Evolutionary conservation across 2,888 invertebrate species (phyloP).

Genomic region (Plagodis pulveraria): DNA sequence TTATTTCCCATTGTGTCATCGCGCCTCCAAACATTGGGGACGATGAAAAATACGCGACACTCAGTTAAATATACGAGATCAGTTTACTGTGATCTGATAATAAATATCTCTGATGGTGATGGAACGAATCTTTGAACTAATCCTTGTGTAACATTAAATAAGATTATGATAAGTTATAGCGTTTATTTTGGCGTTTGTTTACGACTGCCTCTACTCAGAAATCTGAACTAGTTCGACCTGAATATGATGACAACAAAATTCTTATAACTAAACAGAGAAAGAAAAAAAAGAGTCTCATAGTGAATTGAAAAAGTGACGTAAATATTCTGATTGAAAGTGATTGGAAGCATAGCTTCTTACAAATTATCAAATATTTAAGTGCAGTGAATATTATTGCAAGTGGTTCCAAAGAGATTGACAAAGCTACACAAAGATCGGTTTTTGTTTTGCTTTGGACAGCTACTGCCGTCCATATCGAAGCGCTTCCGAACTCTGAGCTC

Average conservation of each 20-base stretch:
- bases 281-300: neutral
- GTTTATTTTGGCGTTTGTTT: constrained; percentile 16
- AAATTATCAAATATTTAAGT: no score
- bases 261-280: neutral
- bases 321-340: no score
- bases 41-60: constrained; percentile 41
- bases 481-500: no score
- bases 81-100: constrained; percentile 15
- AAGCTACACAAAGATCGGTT: no score
- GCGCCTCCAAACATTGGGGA: constrained; percentile 38
- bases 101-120: constrained; percentile 22
- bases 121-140: constrained; percentile 10
- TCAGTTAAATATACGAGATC: constrained; percentile 5
- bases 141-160: constrained; percentile 15
- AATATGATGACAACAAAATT: neutral
- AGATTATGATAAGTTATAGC: neutral
- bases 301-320: neutral
- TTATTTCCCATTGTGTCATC: constrained; percentile 52
- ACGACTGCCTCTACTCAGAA: constrained; percentile 14
- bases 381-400: no score
- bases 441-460: no score
- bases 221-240: constrained; percentile 6
- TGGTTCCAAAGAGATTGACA: no score
- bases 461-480: no score
- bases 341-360: no score